phyloP scores from a whole-genome alignment of 1,140 invertebrate genomes.

The Coelopa frigida region DNA sequence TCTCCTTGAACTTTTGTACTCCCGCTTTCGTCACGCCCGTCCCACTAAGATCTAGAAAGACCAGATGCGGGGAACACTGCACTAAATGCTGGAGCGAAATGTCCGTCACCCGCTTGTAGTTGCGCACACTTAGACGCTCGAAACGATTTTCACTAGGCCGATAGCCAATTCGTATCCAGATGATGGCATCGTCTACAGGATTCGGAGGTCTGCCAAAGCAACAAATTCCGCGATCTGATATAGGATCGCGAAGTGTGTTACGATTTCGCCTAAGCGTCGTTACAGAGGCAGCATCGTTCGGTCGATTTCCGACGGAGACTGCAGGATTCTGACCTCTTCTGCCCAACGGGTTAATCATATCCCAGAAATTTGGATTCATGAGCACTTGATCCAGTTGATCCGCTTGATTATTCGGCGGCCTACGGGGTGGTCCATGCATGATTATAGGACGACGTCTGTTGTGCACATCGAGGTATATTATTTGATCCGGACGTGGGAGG shows the following conservation, averaged over 20 bases:
- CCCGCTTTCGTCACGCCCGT: slow-evolving; percentile 53
- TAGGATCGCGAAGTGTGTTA: slow-evolving; percentile 11
- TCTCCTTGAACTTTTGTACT: slow-evolving; percentile 49
- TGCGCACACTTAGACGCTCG: slow-evolving; percentile 46
- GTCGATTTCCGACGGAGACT: neutral
- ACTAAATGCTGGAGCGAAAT: slow-evolving; percentile 54
- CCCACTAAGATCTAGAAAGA: slow-evolving; percentile 54
- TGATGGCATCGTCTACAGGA: slow-evolving; percentile 32
- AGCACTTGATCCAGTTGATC: slow-evolving; percentile 28
- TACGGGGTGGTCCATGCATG: slow-evolving; percentile 20
- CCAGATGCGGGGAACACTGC: slow-evolving; percentile 51
- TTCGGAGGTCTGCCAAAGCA: slow-evolving; percentile 32
- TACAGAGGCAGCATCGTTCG: neutral
- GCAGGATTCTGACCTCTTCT: slow-evolving; percentile 1
- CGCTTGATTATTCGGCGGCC: slow-evolving; percentile 5
- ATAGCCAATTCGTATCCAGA: slow-evolving; percentile 39
- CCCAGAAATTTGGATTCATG: slow-evolving; percentile 38
- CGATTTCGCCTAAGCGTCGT: slow-evolving; percentile 13
- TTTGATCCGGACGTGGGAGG: slow-evolving; percentile 30
- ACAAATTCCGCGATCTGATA: slow-evolving; percentile 37
- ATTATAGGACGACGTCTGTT: slow-evolving; percentile 13
- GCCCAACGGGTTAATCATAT: slow-evolving; percentile 35
- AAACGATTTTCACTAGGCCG: slow-evolving; percentile 33
- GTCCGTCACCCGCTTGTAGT: slow-evolving; percentile 58
- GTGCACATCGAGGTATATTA: slow-evolving; percentile 31